A percentile compares a stretch with the other conserved stretches of the same genome.
These are phyloP conservation scores for Hylia prasina DNA, from an alignment of 2,113 vertebrate species.

Conservation along the genomic window DNA sequence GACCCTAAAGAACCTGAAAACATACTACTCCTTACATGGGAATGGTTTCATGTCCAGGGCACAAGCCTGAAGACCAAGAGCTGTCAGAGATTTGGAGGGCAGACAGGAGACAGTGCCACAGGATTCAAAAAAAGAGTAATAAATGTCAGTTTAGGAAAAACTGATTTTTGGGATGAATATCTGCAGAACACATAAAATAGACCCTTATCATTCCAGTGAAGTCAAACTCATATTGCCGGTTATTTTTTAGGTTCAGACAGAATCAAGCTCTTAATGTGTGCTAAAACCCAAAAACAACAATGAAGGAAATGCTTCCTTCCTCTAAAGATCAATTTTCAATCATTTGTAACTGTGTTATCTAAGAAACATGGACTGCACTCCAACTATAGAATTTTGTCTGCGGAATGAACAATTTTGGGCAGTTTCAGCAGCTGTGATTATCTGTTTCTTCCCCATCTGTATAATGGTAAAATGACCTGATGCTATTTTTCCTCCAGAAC, in stretches of 20 bases:
- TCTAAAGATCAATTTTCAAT: background rate
- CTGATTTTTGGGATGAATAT: background rate
- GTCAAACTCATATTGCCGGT: background rate
- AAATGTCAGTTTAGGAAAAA: background rate
- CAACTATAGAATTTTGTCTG: background rate
- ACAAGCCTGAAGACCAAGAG: background rate
- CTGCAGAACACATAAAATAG: background rate
- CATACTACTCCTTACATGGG: background rate
- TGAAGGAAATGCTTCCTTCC: background rate
- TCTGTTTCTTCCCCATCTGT: background rate
- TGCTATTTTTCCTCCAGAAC: background rate
- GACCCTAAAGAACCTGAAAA: background rate
- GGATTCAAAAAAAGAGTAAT: background rate
- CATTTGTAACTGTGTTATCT: background rate
- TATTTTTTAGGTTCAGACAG: background rate
- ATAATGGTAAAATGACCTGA: accelerated
- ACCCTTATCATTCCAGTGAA: background rate
- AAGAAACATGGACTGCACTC: background rate
- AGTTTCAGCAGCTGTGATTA: background rate
- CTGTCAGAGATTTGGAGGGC: background rate
- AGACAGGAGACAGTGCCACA: background rate
- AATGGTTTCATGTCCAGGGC: background rate
- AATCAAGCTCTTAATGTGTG: background rate
- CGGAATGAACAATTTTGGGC: background rate
- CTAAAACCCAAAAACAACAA: background rate